Conservation (phyloP, 1,140 invertebrate genomes). For the Eupristina koningsbergeri region DNA sequence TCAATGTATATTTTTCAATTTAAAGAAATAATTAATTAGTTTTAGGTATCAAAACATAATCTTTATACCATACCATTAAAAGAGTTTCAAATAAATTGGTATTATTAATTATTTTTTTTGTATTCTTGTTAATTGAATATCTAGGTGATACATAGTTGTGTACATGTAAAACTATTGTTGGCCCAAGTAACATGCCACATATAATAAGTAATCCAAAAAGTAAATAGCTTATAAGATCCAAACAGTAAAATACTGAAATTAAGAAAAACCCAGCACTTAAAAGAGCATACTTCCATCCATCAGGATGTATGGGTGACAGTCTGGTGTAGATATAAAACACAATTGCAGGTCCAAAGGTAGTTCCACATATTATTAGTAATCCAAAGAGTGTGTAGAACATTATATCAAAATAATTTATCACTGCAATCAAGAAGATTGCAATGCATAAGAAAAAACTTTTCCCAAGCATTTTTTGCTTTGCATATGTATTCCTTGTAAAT, state of each 20-base stretch:
- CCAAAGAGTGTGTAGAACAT: slow-evolving; percentile 48
- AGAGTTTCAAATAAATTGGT: slow-evolving; percentile 42
- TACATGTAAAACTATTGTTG: slow-evolving; percentile 43
- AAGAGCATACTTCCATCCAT: slow-evolving; percentile 40
- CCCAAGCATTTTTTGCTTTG: slow-evolving; percentile 40
- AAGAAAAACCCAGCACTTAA: slow-evolving; percentile 3
- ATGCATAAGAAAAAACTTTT: slow-evolving; percentile 32
- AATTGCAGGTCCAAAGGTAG: slow-evolving; percentile 44
- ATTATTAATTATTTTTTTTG: slow-evolving; percentile 37
- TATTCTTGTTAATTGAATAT: not conserved
- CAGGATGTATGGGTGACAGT: slow-evolving; percentile 37
- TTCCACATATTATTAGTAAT: slow-evolving; percentile 44
- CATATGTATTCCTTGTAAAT: slow-evolving; percentile 14
- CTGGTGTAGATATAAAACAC: slow-evolving; percentile 45
- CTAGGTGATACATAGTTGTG: slow-evolving; percentile 28
- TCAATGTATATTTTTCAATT: not conserved
- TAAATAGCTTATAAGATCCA: slow-evolving; percentile 31
- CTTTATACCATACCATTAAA: slow-evolving; percentile 29
- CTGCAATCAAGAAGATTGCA: slow-evolving; percentile 42
- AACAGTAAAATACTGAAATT: slow-evolving; percentile 37
- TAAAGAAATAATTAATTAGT: not conserved
- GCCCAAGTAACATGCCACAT: slow-evolving; percentile 44
- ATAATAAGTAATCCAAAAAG: slow-evolving; percentile 39
- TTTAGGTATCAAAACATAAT: not conserved
- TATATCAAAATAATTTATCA: slow-evolving; percentile 38